These are phyloP conservation scores for Asteroscopus sphinx DNA, from an alignment of 2,888 invertebrate genomes.

Conservation along the genomic window DNA sequence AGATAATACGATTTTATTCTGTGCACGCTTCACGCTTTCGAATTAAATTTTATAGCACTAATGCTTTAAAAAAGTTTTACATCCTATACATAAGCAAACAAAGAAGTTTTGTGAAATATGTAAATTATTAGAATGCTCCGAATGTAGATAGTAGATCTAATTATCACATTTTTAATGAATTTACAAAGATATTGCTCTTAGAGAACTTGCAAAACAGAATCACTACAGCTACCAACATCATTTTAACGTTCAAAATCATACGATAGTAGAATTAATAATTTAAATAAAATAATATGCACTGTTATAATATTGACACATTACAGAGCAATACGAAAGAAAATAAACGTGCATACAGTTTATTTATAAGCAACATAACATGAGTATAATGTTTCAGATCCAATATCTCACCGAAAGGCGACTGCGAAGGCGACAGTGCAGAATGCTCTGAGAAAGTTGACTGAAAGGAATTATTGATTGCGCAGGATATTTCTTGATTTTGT, in stretches of 20 bases:
- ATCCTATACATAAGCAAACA: constrained; percentile 69
- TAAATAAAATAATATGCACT: constrained; percentile 53
- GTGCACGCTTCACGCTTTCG: constrained; percentile 89
- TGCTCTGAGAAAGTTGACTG: constrained; percentile 88
- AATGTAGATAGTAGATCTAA: constrained; percentile 61
- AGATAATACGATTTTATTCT: constrained; percentile 79
- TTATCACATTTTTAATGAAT: constrained; percentile 45
- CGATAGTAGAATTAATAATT: constrained; percentile 51
- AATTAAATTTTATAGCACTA: constrained; percentile 86
- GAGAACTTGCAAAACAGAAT: constrained; percentile 43
- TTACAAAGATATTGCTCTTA: constrained; percentile 46
- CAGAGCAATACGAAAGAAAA: constrained; percentile 42
- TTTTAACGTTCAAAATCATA: constrained; percentile 56
- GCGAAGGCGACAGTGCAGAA: constrained; percentile 89
- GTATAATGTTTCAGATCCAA: constrained; percentile 84
- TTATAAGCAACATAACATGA: constrained; percentile 37
- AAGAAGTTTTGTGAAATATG: constrained; percentile 62
- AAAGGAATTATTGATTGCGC: constrained; percentile 80
- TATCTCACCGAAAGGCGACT: constrained; percentile 88
- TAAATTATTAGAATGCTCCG: constrained; percentile 59
- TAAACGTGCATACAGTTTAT: constrained; percentile 1
- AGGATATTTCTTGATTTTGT: constrained; percentile 71
- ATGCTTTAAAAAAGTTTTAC: constrained; percentile 81
- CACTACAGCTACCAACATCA: constrained; percentile 50
- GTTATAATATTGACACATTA: constrained; percentile 53